Evolutionary conservation across 1,140 invertebrate genomes (phyloP), one percentile per base, ranked within the genome.

Genomic region (Agraylea sexmaculata): DNA sequence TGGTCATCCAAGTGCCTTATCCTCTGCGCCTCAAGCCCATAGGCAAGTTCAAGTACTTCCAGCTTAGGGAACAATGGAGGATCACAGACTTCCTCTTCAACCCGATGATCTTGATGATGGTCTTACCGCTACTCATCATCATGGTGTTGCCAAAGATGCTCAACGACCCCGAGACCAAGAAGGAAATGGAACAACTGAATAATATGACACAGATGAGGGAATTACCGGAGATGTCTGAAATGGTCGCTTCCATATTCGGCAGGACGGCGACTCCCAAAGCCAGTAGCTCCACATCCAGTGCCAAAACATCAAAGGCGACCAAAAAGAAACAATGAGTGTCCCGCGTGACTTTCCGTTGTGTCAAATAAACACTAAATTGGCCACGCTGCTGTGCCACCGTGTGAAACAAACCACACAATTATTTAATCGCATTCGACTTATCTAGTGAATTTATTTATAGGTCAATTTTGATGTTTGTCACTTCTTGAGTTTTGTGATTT

Each of bases 81-180:
- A 49, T 71, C 25, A 94, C 89, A 7, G 92, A 97, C 64, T 88
- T 97, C 53, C 58, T 97, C 2, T 88, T 96, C 55, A 95, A 89
- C 66, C 92, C 93, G 25, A 96, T 96, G 92, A 85, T 97, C 1
- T 71, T 97, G 37, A 97, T 96, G 83, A 97, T 97, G 91, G 77
- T 96, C 17, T 55, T 95, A 34, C 93, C 93, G 1, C 64, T 97
- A 8, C 50, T 95, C 1, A 59, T 96, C 0, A 87, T 98, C 46
- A 84, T 96, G 77, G 70, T 96, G 41, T 62, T 96, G 50, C 92
- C 93, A 7, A 94, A 95, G 64, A 81, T 96, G 71, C 89, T 97
- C 78, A 95, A 90, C 58, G 91, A 96, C 66, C 88, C 89, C 30
- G 91, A 96, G 62, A 89, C 91, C 1, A 78, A 87, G 75, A 75